Evolutionary conservation across 2,888 invertebrate genomes (phyloP).

Genomic region (Malthinus flaveolus): DNA sequence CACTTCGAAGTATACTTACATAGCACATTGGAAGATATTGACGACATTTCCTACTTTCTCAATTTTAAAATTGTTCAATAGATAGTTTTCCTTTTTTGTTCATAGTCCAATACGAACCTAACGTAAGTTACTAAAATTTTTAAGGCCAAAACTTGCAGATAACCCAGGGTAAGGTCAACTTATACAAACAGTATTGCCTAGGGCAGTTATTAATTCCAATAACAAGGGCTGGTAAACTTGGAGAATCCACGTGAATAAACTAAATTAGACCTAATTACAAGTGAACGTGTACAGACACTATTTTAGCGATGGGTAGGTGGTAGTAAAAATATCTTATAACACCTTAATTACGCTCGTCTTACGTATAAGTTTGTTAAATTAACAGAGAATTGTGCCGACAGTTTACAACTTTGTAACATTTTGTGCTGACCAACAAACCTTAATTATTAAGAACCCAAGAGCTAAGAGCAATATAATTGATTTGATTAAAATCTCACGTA

Average conservation of each 20-base stretch:
- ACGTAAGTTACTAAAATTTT: conserved; percentile 24
- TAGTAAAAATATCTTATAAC: neutral
- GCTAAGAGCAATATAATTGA: neutral
- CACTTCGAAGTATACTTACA: no score
- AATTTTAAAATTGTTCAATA: no score
- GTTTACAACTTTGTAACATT: conserved; percentile 14
- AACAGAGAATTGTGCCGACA: conserved; percentile 10
- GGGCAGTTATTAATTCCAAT: conserved; percentile 52
- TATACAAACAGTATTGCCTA: conserved; percentile 45
- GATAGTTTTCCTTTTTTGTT: no score
- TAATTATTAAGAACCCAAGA: conserved; percentile 14
- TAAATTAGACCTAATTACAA: conserved; percentile 50
- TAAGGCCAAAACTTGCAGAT: conserved; percentile 33
- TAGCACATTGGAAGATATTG: no score
- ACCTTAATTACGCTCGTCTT: neutral
- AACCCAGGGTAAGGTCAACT: conserved; percentile 45
- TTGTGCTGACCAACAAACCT: conserved; percentile 15
- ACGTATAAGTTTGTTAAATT: conserved; percentile 10
- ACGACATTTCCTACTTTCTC: no score
- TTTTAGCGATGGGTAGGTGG: conserved; percentile 13
- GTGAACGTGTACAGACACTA: conserved; percentile 33
- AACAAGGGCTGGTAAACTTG: conserved; percentile 41
- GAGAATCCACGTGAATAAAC: conserved; percentile 39
- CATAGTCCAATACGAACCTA: conserved; percentile 11
- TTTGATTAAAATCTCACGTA: no score